These are phyloP conservation scores for Choristoneura rosaceana DNA, from an alignment of 2,888 invertebrate genomes.

Conservation along the genomic window DNA sequence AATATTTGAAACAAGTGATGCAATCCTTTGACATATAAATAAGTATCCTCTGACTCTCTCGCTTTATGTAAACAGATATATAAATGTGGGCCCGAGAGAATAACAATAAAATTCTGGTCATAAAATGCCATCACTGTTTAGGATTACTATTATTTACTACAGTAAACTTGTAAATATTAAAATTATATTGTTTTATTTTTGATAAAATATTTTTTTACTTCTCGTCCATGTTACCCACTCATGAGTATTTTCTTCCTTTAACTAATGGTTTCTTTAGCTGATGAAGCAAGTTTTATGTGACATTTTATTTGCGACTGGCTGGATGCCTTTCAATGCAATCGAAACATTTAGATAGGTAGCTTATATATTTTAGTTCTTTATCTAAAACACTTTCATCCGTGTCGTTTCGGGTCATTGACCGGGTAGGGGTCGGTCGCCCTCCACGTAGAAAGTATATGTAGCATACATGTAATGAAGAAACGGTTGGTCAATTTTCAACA, in stretches of 20 bases:
- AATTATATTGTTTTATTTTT: too few relatives aligned
- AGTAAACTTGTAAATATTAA: too few relatives aligned
- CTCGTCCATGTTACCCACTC: too few relatives aligned
- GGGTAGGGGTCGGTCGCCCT: background rate
- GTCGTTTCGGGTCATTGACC: conserved; percentile 20
- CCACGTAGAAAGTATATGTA: background rate
- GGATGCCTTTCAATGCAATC: background rate
- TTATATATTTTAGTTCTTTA: conserved; percentile 1
- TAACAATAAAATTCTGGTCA: background rate
- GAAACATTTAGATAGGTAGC: background rate
- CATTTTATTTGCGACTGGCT: background rate
- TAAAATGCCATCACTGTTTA: too few relatives aligned
- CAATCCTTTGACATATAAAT: background rate
- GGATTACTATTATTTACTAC: too few relatives aligned
- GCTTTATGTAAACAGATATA: background rate
- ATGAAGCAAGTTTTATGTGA: too few relatives aligned
- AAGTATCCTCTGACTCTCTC: background rate
- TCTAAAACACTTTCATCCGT: conserved; percentile 6
- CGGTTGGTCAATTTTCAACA: conserved; percentile 20
- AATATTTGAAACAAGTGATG: background rate
- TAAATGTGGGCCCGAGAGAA: background rate
- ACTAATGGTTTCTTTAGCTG: too few relatives aligned
- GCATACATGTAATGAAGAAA: conserved; percentile 11
- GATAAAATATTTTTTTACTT: too few relatives aligned
- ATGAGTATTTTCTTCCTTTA: too few relatives aligned